These are phyloP conservation scores for Euschistus heros DNA, from an alignment of 1,140 invertebrate genomes.

Conservation along the genomic window DNA sequence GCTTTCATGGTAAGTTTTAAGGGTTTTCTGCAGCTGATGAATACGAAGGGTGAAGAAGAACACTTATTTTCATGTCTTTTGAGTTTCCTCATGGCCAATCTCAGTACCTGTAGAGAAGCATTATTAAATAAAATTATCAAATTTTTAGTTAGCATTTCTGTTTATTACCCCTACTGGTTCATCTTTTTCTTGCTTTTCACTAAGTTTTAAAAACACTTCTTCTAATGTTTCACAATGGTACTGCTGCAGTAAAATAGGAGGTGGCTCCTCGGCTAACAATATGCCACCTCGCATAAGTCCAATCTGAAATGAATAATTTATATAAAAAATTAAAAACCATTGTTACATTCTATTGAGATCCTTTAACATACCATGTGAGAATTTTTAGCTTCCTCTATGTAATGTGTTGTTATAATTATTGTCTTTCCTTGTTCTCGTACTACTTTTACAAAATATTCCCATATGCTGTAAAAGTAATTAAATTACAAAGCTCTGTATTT, in stretches of 20 bases:
- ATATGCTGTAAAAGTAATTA: constrained; percentile 35
- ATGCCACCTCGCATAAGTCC: constrained; percentile 50
- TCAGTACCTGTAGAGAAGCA: too few species aligned
- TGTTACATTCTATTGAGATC: not conserved
- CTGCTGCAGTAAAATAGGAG: constrained; percentile 38
- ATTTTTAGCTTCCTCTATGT: constrained; percentile 83
- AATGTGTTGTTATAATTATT: constrained; percentile 87
- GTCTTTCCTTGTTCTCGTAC: constrained; percentile 54
- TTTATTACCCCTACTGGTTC: not conserved
- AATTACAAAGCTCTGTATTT: too few species aligned
- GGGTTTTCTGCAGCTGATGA: too few species aligned
- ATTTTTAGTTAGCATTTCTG: too few species aligned
- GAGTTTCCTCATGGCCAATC: too few species aligned
- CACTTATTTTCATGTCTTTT: too few species aligned
- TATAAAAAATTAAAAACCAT: not conserved
- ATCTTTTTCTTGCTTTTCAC: constrained; percentile 26
- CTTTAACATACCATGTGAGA: constrained; percentile 56
- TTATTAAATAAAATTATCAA: too few species aligned
- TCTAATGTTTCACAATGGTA: constrained; percentile 42
- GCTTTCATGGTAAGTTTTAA: too few species aligned
- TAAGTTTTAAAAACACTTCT: constrained; percentile 48
- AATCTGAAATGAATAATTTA: constrained; percentile 35
- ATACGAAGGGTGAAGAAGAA: too few species aligned
- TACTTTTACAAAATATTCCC: constrained; percentile 71
- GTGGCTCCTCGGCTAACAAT: constrained; percentile 47